A percentile compares a stretch with the other conserved stretches of the same genome.
These are phyloP conservation scores for Ashinkailepas kermadecensis DNA, from an alignment of 2,888 invertebrate species.

Conservation along the genomic window DNA sequence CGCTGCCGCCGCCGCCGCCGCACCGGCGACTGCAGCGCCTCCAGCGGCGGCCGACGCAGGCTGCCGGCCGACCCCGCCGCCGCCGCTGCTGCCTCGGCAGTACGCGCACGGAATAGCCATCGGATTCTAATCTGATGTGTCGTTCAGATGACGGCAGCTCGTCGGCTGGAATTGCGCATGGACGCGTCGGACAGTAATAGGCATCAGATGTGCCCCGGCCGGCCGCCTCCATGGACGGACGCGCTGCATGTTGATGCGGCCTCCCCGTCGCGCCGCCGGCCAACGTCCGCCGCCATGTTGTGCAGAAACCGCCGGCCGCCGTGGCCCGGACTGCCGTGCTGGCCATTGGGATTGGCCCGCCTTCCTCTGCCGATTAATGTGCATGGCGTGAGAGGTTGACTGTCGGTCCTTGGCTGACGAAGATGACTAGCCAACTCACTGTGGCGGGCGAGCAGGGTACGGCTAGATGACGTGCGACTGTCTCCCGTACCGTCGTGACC, in stretches of 20 bases:
- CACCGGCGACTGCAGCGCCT: not conserved
- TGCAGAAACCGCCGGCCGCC: too few species aligned
- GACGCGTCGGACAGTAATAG: constrained; percentile 8
- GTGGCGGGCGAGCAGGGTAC: too few species aligned
- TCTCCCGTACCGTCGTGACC: too few species aligned
- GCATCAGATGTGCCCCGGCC: not conserved
- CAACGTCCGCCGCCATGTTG: too few species aligned
- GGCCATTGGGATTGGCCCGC: too few species aligned
- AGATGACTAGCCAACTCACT: too few species aligned
- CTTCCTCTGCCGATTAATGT: too few species aligned
- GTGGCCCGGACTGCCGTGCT: too few species aligned
- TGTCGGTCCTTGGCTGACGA: too few species aligned
- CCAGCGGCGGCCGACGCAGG: not conserved
- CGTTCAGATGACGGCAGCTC: not conserved
- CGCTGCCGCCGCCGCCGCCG: too few species aligned
- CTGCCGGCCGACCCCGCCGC: not conserved
- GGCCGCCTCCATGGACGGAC: not conserved
- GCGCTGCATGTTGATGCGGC: constrained; percentile 1
- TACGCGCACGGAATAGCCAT: not conserved
- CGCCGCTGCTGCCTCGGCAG: not conserved
- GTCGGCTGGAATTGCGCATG: not conserved
- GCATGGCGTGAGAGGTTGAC: too few species aligned
- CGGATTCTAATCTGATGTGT: constrained; percentile 13
- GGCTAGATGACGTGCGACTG: too few species aligned
- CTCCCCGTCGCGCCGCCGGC: not conserved